Conservation (phyloP, 1,140 invertebrate genomes). For the Anastrepha ludens region DNA sequence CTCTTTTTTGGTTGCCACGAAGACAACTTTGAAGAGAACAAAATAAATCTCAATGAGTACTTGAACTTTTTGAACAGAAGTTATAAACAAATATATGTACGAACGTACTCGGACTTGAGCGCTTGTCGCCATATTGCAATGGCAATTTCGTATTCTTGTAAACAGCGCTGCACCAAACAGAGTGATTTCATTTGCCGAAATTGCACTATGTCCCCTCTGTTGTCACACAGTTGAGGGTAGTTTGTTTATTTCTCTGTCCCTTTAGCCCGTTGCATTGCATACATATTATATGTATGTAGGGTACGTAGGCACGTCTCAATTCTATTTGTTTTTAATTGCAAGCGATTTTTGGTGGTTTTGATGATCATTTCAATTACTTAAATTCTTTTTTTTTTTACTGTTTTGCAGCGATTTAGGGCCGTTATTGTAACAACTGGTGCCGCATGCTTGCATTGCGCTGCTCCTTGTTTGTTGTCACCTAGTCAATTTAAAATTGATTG, state of each 20-base stretch:
- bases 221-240: neutral
- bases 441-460: neutral
- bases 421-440: neutral
- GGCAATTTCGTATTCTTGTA: neutral
- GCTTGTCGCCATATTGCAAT: neutral
- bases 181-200: neutral
- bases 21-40: no score
- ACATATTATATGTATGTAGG: neutral
- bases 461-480: neutral
- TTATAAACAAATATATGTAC: neutral
- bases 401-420: neutral
- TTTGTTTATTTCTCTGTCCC: neutral
- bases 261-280: neutral
- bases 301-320: neutral
- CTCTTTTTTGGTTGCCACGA: no score
- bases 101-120: neutral
- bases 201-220: neutral
- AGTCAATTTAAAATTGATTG: constrained; percentile 45
- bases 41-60: no score
- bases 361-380: constrained; percentile 42
- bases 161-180: neutral
- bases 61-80: no score
- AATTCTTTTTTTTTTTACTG: neutral
- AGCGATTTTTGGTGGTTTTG: constrained; percentile 24
- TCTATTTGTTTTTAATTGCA: neutral